Percentiles rank a stretch among this genome's conserved stretches.
These are phyloP conservation scores for Diplolepis rosae DNA, from an alignment of 2,888 invertebrate species.

Conservation along the genomic window DNA sequence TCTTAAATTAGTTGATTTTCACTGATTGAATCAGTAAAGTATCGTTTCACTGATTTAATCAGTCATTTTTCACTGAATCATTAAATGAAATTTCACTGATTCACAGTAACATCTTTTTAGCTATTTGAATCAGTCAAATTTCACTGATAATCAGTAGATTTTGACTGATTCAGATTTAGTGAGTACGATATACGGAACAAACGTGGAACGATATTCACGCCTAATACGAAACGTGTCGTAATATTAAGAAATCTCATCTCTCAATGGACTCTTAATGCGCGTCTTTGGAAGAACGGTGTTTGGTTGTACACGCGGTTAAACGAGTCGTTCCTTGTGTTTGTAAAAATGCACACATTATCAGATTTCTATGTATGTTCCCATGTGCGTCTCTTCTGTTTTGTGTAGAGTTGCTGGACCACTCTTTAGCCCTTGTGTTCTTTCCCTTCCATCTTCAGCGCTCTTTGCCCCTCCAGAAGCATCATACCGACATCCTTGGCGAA, in stretches of 20 bases:
- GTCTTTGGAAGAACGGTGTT: background rate
- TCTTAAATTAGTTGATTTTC: too few relatives aligned
- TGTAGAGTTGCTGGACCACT: slow-evolving; percentile 2
- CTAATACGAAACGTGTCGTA: background rate
- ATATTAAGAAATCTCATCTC: background rate
- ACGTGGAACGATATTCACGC: slow-evolving; percentile 1
- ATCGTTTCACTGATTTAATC: too few relatives aligned
- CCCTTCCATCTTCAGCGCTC: background rate
- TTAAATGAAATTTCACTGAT: too few relatives aligned
- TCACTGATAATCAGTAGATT: too few relatives aligned
- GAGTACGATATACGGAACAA: background rate
- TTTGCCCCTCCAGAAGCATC: background rate
- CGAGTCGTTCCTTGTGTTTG: background rate
- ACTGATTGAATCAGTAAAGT: too few relatives aligned
- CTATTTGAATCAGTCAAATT: too few relatives aligned
- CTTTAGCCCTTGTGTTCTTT: background rate
- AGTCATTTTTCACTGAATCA: too few relatives aligned
- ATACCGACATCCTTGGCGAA: background rate
- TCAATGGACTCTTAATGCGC: background rate
- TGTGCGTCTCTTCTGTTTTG: background rate
- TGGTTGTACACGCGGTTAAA: background rate
- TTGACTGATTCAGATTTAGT: too few relatives aligned
- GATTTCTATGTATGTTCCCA: background rate
- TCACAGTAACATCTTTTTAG: too few relatives aligned
- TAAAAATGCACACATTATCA: background rate